These are phyloP conservation scores for Oegoconia quadripuncta DNA, from an alignment of 2,888 invertebrate genomes.

Conservation along the genomic window DNA sequence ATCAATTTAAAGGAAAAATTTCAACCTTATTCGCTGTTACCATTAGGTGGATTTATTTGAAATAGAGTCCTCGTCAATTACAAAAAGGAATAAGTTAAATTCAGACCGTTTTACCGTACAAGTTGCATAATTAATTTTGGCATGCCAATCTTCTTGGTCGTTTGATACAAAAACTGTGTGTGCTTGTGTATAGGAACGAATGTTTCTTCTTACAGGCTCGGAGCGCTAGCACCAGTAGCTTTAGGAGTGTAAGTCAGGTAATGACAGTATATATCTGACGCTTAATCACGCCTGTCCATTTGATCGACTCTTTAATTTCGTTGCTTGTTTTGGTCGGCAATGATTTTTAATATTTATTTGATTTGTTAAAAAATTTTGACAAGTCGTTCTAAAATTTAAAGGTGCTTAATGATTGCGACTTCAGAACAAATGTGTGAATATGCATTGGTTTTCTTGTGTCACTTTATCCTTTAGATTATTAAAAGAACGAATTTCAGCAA, in stretches of 20 bases:
- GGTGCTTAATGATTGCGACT: slow-evolving; percentile 1
- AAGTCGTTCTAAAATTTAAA: background rate
- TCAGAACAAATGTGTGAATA: too few species aligned
- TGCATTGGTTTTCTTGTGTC: too few species aligned
- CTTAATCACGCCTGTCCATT: slow-evolving; percentile 63
- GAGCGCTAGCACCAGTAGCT: slow-evolving; percentile 93
- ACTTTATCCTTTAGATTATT: too few species aligned
- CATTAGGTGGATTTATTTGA: too few species aligned
- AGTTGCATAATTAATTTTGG: slow-evolving; percentile 31
- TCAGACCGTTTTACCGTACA: slow-evolving; percentile 35
- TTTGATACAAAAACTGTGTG: slow-evolving; percentile 51
- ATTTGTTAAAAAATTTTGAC: background rate
- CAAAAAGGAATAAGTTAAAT: too few species aligned
- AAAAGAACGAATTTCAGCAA: too few species aligned
- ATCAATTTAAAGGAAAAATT: too few species aligned
- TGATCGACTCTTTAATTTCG: slow-evolving; percentile 45
- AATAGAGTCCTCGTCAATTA: too few species aligned
- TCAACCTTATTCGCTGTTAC: too few species aligned
- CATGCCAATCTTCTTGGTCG: slow-evolving; percentile 73
- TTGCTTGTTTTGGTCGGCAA: slow-evolving; percentile 51
- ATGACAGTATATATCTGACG: slow-evolving; percentile 45
- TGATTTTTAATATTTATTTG: slow-evolving; percentile 38
- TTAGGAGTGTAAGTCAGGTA: slow-evolving; percentile 95
- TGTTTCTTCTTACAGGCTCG: slow-evolving; percentile 87
- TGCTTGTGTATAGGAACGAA: slow-evolving; percentile 76